Evolutionary conservation across 1,140 invertebrate genomes (phyloP).

Genomic region (Aphidius gifuensis): DNA sequence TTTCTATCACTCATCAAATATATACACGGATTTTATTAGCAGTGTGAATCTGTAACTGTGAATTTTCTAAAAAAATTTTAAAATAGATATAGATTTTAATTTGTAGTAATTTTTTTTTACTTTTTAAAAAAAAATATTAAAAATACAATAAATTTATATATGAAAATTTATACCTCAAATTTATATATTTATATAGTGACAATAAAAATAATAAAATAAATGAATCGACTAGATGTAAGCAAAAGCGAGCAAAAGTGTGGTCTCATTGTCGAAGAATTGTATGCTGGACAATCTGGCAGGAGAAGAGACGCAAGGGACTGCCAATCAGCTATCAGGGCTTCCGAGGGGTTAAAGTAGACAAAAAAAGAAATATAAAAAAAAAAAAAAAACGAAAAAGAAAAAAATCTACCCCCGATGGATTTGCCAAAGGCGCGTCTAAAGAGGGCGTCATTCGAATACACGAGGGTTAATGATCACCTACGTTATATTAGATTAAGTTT

Average conservation of each 20-base stretch:
- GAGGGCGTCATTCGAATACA: conserved; percentile 2
- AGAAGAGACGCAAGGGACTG: conserved; percentile 9
- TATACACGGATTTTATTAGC: too few species aligned
- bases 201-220: too few species aligned
- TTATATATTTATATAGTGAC: not conserved
- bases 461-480: conserved; percentile 30
- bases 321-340: conserved; percentile 20
- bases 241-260: too few species aligned
- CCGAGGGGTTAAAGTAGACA: not conserved
- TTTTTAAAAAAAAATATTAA: not conserved
- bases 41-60: too few species aligned
- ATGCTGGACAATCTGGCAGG: too few species aligned
- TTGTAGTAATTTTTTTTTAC: too few species aligned
- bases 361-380: not conserved
- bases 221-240: too few species aligned
- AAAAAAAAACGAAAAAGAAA: not conserved
- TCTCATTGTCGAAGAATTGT: too few species aligned
- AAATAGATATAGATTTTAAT: too few species aligned
- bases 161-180: not conserved
- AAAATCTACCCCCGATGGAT: not conserved
- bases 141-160: not conserved
- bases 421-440: conserved; percentile 3
- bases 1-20: too few species aligned
- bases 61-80: too few species aligned
- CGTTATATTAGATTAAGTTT: conserved; percentile 35